Conservation (phyloP, 1,140 invertebrate genomes). For the Agraylea sexmaculata region DNA sequence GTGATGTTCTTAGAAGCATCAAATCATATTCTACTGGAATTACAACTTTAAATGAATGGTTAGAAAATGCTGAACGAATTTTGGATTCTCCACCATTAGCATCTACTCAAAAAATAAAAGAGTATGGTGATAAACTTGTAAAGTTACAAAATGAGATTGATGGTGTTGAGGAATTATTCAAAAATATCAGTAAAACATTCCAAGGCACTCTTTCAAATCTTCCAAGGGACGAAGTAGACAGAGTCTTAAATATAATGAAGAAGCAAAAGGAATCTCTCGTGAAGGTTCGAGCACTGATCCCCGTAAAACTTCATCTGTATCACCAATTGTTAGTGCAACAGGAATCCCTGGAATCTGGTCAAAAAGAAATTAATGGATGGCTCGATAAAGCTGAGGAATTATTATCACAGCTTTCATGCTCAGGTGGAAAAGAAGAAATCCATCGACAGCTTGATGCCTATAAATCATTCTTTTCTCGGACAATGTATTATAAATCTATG, state of each 20-base stretch:
- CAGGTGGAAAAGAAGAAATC: slow-evolving; percentile 60
- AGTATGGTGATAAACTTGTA: slow-evolving; percentile 69
- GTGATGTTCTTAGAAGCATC: slow-evolving; percentile 69
- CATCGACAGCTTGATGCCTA: slow-evolving; percentile 68
- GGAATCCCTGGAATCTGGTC: slow-evolving; percentile 76
- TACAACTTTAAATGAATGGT: slow-evolving; percentile 64
- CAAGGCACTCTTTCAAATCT: slow-evolving; percentile 82
- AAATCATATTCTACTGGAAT: slow-evolving; percentile 71
- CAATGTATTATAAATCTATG: slow-evolving; percentile 85
- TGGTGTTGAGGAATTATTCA: slow-evolving; percentile 79
- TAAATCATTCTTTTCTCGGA: slow-evolving; percentile 78
- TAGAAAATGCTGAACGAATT: slow-evolving; percentile 60
- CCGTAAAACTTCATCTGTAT: slow-evolving; percentile 65
- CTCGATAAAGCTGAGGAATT: slow-evolving; percentile 69
- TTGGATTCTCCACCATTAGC: slow-evolving; percentile 56
- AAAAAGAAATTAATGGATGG: slow-evolving; percentile 76
- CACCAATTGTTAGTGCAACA: slow-evolving; percentile 80
- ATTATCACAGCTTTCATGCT: slow-evolving; percentile 33
- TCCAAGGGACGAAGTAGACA: slow-evolving; percentile 79
- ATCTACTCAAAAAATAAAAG: slow-evolving; percentile 62
- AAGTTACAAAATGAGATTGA: slow-evolving; percentile 70
- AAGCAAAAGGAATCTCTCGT: slow-evolving; percentile 81
- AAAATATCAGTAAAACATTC: slow-evolving; percentile 78
- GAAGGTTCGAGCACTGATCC: slow-evolving; percentile 65
- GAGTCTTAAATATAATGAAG: slow-evolving; percentile 80